Conservation (phyloP, 2,797 vertebrate species). For the Acanthurus tractus region DNA sequence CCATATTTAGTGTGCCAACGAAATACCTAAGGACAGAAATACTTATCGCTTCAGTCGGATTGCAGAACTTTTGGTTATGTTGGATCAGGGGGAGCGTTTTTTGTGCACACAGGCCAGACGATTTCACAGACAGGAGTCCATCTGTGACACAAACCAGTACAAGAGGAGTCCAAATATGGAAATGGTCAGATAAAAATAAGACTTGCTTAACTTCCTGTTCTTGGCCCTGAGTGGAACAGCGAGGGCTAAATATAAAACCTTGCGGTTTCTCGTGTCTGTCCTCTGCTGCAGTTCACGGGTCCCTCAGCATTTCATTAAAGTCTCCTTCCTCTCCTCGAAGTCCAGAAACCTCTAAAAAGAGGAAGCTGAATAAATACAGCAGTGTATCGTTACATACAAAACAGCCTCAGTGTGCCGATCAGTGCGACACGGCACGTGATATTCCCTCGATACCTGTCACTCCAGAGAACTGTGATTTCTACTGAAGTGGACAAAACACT, state of each 20-base stretch:
- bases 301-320: slow-evolving; percentile 29
- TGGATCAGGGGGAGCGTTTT: background rate
- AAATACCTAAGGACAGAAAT: slow-evolving; percentile 14
- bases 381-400: slow-evolving; percentile 58
- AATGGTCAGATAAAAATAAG: slow-evolving; percentile 72
- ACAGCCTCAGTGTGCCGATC: slow-evolving; percentile 39
- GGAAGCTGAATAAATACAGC: slow-evolving; percentile 73
- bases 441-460: slow-evolving; percentile 21
- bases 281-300: slow-evolving; percentile 51
- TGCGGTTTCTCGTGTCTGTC: slow-evolving; percentile 52
- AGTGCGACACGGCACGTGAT: slow-evolving; percentile 45
- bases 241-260: slow-evolving; percentile 73
- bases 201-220: slow-evolving; percentile 46
- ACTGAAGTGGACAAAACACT: slow-evolving; percentile 31
- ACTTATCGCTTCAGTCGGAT: background rate
- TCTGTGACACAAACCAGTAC: slow-evolving; percentile 52
- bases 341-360: slow-evolving; percentile 49
- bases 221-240: slow-evolving; percentile 49
- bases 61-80: slow-evolving; percentile 10
- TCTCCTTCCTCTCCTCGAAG: slow-evolving; percentile 19
- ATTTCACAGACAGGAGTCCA: slow-evolving; percentile 22
- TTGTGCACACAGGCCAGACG: slow-evolving; percentile 26
- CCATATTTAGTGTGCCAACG: slow-evolving; percentile 1
- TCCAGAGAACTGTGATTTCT: slow-evolving; percentile 20
- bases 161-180: slow-evolving; percentile 70